Base-by-base conservation (phyloP, 2,888 invertebrate genomes). In the Oscheius myriophilus region DNA sequence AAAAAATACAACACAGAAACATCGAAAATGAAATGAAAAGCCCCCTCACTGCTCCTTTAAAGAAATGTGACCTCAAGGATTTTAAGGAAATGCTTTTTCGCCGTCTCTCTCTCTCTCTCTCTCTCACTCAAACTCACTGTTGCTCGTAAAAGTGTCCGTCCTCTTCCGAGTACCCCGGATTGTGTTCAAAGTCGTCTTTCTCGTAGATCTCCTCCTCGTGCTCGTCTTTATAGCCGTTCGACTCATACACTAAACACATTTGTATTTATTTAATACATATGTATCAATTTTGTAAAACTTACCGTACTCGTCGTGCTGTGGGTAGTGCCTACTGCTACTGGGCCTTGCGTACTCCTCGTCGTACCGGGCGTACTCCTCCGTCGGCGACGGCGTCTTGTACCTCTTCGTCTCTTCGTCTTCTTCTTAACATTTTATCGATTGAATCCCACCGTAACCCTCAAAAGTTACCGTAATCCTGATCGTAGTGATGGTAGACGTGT, bases 141-240 rank as follows among this genome's bases (percentile, higher is more conserved):
- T 21, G 33, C 12, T 61, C 46, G n/a, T 61, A 46, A 21, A 49
- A 61, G 12, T 49, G 46, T 3, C 61, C 61, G 18, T 63, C 63
- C 23, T 46, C n/a, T 3, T 75, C 75, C 16, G 69, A 64, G 49
- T 75, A 75, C 9, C 72, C 72, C 39, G 75, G 75, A 71, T 75
- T 75, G 39, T 72, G 65, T 2, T 69, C 73, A 45, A 70, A 73
- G 42, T 71, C 59, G n/a, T n/a, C 33, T 9, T 33, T 33, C 33
- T 33, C 33, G 9, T 33, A 33, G 18, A 61, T 46, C 26, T 51
- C 63, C 26, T 75, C 71, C 14, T 74, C 76, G 4, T 69, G 61
- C n/a, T 73, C 73, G n/a, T 73, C 71, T 52, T 69, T 57, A 46
- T 66, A 72, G 14, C 72, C 75, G 57, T 73, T 72, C 1, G 23